Base-by-base conservation (phyloP, 1,140 invertebrate genomes). In the Tetraneura akinire region DNA sequence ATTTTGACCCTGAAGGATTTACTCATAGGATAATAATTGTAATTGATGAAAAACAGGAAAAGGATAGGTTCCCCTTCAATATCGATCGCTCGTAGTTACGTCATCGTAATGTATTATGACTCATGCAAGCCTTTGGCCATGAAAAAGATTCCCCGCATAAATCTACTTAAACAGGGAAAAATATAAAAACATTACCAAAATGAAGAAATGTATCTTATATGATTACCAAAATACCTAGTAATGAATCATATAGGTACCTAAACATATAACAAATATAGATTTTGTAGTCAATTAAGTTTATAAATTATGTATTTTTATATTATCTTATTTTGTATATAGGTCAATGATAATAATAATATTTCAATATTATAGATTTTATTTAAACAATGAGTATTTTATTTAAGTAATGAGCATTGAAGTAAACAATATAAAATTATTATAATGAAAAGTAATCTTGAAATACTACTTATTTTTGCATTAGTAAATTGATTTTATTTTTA, bases 41-140 rank as follows among this genome's bases (percentile, higher is more conserved):
- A 74, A 74, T 74, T 74, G 71, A 42, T 32, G 10, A 16, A 57
- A 74, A 23, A 23, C 51, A 29, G 55, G 55, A 29, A 78, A 57
- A 42, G 74, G 42, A 47, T 26, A 51, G 37, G 26, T 55, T 26
- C 74, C 74, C 55, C 55, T 60, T 45, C 42, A 10, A 6, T 78
- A 78, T 78, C 74, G 74, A 78, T 45, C 55, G 32, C 29, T 55
- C 74, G 37, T 18, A 57, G 53, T 78, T 78, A 62, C 74, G 74
- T 78, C 74, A 78, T 57, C 74, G 74, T 42, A 29, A 32, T 26
- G 23, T 18, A 23, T 29, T 26, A 60, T 78, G 74, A 78, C 74
- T 78, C 74, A 78, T 55, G 55, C 53, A 37, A 78, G 74, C 53
- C 62, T 71, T 78, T 78, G 16, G 55, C 42, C 55, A 8, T 45